Base-by-base conservation (phyloP, 2,797 vertebrate genomes). In the Neosilurus hyrtlii region DNA sequence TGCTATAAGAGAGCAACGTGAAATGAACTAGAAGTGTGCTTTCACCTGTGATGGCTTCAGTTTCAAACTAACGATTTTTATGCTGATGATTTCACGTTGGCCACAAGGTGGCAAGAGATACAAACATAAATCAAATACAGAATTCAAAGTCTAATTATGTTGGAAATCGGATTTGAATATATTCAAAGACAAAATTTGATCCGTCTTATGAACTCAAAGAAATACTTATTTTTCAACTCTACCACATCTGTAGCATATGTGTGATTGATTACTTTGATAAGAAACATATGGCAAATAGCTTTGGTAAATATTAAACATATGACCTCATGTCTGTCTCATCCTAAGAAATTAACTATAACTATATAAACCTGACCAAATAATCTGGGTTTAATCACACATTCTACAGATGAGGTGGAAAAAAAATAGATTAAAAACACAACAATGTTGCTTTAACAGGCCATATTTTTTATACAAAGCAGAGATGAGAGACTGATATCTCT, bases 61-160 rank as follows among this genome's bases (percentile, higher is more conserved):
- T 56, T 79, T 83, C 59, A 83, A 84, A 76, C 52, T 0, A 81
- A 65, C 66, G 63, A 77, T 75, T 66, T 83, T 20, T 43, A 78
- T 26, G 30, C 30, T 37, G 49, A 65, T 12, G 75, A 51, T 37
- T 26, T 83, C 43, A 68, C 72, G 83, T 74, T 68, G 10, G 82
- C 90, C 92, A 94, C 91, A 89, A 92, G 93, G 88, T 92, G 93
- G 93, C 68, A 86, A 83, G 82, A 72, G 67, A 85, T 51, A 66
- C 26, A 75, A 65, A 63, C 63, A 61, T 81, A 79, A 37, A 54
- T 22, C 35, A 30, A 73, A 24, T 35, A 70, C 73, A 24, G 59
- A 24, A n/a, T 30, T 43, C 2, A 71, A 84, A 10, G 52, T 35
- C 3, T 35, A 63, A n/a, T 22, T 9, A 35, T 62, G 24, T 30